Percentiles rank a stretch among this genome's conserved stretches.
Conservation (phyloP, 2,888 invertebrate species). For the Mellilla xanthometata region DNA sequence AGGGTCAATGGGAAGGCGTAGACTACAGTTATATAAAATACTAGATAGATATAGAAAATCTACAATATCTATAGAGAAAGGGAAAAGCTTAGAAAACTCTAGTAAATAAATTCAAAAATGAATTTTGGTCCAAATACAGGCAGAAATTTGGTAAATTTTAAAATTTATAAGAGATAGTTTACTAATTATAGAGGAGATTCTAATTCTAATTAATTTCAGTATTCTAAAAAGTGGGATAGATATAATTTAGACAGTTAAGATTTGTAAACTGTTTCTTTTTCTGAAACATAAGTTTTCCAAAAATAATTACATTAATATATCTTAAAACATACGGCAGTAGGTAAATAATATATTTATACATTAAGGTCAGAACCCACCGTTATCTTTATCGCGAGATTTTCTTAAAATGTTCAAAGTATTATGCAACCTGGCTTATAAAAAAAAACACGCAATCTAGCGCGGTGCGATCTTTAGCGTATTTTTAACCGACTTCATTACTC, state of each 20-base stretch:
- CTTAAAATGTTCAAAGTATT: too few relatives aligned
- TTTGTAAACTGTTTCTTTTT: too few relatives aligned
- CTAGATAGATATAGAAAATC: slow-evolving; percentile 25
- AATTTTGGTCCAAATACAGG: slow-evolving; percentile 65
- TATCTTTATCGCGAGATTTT: too few relatives aligned
- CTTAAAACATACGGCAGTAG: slow-evolving; percentile 54
- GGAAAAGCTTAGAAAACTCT: slow-evolving; percentile 50
- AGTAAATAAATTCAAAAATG: slow-evolving; percentile 62
- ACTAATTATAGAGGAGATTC: slow-evolving; percentile 14
- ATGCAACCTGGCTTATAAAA: too few relatives aligned
- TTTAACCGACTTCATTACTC: too few relatives aligned
- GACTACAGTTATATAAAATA: slow-evolving; percentile 28
- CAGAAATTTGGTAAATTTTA: slow-evolving; percentile 37
- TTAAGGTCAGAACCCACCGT: too few relatives aligned
- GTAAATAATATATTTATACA: too few relatives aligned
- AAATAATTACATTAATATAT: slow-evolving; percentile 42
- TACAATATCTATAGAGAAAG: slow-evolving; percentile 35
- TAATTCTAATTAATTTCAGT: background rate
- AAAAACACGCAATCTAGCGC: too few relatives aligned
- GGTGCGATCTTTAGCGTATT: too few relatives aligned
- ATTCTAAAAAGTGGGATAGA: background rate
- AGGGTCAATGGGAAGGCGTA: too few relatives aligned
- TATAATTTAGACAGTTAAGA: background rate
- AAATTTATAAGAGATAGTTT: slow-evolving; percentile 20
- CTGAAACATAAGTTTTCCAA: slow-evolving; percentile 41